Evolutionary conservation across 2,113 vertebrate genomes (phyloP).

Genomic region (Dromas ardeola): DNA sequence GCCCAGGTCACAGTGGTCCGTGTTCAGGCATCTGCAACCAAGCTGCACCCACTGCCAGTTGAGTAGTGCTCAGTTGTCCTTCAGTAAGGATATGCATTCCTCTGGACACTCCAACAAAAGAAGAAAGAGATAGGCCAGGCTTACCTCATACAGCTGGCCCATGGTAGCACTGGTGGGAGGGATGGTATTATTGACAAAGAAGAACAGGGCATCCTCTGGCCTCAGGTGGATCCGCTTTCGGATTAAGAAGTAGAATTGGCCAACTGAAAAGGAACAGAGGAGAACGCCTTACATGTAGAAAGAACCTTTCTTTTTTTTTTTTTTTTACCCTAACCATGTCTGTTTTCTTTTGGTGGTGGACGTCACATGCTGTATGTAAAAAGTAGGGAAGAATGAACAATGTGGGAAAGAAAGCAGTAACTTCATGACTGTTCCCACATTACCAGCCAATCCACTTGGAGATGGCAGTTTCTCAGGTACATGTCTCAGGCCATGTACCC

Average conservation of each 20-base stretch:
- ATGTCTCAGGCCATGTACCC: neutral
- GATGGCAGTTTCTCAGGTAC: neutral
- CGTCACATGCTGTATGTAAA: neutral
- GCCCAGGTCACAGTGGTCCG: accelerated
- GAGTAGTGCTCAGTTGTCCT: neutral
- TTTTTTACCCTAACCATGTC: neutral
- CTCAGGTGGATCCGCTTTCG: slow-evolving; percentile 94
- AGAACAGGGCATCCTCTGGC: slow-evolving; percentile 96
- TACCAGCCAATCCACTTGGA: neutral
- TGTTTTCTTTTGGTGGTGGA: neutral
- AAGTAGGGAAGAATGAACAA: neutral
- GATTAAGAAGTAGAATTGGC: slow-evolving; percentile 97
- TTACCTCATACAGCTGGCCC: slow-evolving; percentile 95
- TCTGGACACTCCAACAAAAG: neutral
- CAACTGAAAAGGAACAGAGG: slow-evolving; percentile 78
- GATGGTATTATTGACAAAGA: slow-evolving; percentile 97
- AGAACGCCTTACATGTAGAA: neutral
- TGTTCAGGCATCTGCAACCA: neutral
- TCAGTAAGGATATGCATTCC: neutral
- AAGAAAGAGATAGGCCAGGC: neutral
- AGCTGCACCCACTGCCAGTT: neutral
- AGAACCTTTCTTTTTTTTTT: neutral
- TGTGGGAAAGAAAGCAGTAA: neutral
- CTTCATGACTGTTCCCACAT: neutral
- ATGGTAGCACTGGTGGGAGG: slow-evolving; percentile 95